Percentiles rank a stretch among this genome's conserved stretches.
Evolutionary conservation across 2,797 vertebrate species (phyloP).

Genomic region (Phataginus tetradactyla): DNA sequence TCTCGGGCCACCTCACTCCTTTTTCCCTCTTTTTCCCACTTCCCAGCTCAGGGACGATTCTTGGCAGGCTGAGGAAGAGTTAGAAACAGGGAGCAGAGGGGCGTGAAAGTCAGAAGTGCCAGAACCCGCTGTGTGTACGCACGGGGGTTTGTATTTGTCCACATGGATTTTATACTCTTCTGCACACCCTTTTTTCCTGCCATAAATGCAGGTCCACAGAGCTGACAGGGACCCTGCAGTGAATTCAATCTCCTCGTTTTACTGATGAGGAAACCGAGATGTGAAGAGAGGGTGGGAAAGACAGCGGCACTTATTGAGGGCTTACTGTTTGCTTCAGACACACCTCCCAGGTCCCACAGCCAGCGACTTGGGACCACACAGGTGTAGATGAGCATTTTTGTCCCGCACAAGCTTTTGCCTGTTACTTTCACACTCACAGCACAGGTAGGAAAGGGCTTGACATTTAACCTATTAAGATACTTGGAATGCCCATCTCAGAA

Average conservation of each 20-base stretch:
- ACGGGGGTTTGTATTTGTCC: not conserved
- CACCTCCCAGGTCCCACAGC: not conserved
- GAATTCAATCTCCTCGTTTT: not conserved
- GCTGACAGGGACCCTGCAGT: not conserved
- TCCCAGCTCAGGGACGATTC: not conserved
- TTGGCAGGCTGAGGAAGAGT: not conserved
- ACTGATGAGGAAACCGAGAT: not conserved
- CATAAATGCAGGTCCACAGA: not conserved
- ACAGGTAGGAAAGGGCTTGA: not conserved
- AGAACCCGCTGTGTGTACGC: not conserved
- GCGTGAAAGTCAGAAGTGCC: not conserved
- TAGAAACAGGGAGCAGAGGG: not conserved
- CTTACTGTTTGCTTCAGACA: not conserved
- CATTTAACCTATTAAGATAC: not conserved
- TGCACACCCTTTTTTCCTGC: not conserved
- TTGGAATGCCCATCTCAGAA: conserved; percentile 13
- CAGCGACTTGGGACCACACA: not conserved
- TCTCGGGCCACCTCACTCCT: not conserved
- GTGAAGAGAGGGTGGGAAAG: not conserved
- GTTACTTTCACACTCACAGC: not conserved
- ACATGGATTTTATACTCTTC: not conserved
- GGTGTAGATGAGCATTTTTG: not conserved
- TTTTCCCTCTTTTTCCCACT: not conserved
- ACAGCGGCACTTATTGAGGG: not conserved
- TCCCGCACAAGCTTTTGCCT: not conserved